Conservation (phyloP, 35 echinoderm and acorn worm genomes). For the Eucidaris tribuloides region DNA sequence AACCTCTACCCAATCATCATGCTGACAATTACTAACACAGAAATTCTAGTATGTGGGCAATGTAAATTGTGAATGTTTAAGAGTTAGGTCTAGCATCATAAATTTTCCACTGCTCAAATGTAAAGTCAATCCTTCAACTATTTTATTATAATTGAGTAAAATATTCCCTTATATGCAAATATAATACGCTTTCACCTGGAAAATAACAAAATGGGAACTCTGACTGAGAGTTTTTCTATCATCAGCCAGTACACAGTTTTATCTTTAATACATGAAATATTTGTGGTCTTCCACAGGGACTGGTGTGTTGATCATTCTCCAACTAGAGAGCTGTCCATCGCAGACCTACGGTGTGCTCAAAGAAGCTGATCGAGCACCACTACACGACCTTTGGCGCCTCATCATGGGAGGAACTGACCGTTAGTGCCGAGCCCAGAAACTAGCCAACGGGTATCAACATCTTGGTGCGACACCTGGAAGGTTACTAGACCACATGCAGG, state of each 20-base stretch:
- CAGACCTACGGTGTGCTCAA: conserved; percentile 94
- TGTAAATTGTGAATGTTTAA: background rate
- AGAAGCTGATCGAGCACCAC: conserved; percentile 79
- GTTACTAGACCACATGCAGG: conserved; percentile 96
- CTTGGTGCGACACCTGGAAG: conserved; percentile 93
- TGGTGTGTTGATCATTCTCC: conserved; percentile 86
- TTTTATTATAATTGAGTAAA: no score
- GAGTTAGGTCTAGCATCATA: background rate
- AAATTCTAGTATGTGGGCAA: no score
- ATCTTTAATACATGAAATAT: background rate
- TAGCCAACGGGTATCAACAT: conserved; percentile 89
- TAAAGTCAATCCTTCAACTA: no score
- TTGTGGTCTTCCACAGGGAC: conserved; percentile 54
- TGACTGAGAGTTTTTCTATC: no score
- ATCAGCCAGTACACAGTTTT: background rate
- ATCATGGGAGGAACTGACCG: conserved; percentile 93
- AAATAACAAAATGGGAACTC: no score
- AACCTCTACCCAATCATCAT: no score
- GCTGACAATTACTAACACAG: no score
- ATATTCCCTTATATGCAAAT: no score
- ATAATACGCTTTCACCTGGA: no score
- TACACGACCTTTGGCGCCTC: conserved; percentile 94
- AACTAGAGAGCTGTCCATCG: conserved; percentile 92
- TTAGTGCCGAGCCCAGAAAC: conserved; percentile 74
- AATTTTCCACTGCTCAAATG: no score